Percentiles rank a stretch among this genome's conserved stretches.
Evolutionary conservation across 2,113 vertebrate species (phyloP).

Genomic region (Parotia lawesii): DNA sequence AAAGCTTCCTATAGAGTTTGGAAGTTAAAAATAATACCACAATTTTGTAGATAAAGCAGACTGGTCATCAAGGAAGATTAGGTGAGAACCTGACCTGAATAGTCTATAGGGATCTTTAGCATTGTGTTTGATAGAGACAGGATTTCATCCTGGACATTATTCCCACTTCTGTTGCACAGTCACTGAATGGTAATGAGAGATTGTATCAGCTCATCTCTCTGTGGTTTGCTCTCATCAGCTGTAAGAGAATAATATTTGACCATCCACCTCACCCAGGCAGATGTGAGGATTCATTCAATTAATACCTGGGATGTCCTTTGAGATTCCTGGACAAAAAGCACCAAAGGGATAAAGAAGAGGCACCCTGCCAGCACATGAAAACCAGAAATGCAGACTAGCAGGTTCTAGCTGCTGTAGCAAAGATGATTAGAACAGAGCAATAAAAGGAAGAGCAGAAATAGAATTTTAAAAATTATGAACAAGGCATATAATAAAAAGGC

Average conservation of each 20-base stretch:
- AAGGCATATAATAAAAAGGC: background rate
- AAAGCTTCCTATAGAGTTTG: background rate
- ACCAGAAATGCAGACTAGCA: background rate
- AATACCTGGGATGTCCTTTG: slow-evolving; percentile 26
- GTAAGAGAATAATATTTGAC: background rate
- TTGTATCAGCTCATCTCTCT: background rate
- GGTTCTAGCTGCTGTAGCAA: slow-evolving; percentile 10
- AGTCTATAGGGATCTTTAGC: background rate
- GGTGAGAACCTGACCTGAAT: background rate
- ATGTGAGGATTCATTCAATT: slow-evolving; percentile 22
- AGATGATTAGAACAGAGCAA: background rate
- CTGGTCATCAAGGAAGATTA: background rate
- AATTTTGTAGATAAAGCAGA: background rate
- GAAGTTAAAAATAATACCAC: background rate
- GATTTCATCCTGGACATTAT: slow-evolving; percentile 8
- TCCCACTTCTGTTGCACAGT: background rate
- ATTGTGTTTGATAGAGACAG: background rate
- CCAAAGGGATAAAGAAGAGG: background rate
- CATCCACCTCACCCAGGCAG: background rate
- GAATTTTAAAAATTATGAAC: background rate
- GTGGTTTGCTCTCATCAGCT: background rate
- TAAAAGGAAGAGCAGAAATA: slow-evolving; percentile 23
- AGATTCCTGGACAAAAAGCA: slow-evolving; percentile 27
- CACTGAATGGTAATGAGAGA: slow-evolving; percentile 11
- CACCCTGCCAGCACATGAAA: slow-evolving; percentile 15